These are phyloP conservation scores for Laothoe populi DNA, from an alignment of 2,888 invertebrate genomes.

Conservation along the genomic window DNA sequence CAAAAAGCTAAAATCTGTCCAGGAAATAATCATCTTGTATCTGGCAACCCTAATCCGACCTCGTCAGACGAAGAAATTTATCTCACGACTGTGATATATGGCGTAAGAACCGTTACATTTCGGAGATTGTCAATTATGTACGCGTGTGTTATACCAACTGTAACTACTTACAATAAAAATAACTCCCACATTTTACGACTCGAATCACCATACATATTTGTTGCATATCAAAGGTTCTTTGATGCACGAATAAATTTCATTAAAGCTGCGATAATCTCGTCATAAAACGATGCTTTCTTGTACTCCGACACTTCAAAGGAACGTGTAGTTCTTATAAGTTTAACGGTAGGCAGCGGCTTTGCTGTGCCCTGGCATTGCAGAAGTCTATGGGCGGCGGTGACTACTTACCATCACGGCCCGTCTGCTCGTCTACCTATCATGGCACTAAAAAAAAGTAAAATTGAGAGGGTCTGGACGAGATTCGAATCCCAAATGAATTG, in stretches of 20 bases:
- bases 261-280: conserved; percentile 16
- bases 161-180: conserved; percentile 9
- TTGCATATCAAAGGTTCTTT: conserved; percentile 23
- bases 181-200: conserved; percentile 4
- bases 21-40: too few relatives aligned
- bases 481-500: conserved; percentile 1
- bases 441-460: conserved; percentile 22
- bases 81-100: conserved; percentile 20
- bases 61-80: conserved; percentile 20
- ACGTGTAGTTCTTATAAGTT: background rate
- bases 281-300: conserved; percentile 3
- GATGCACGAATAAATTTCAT: conserved; percentile 20
- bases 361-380: too few relatives aligned
- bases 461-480: background rate
- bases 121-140: conserved; percentile 12
- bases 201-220: conserved; percentile 22
- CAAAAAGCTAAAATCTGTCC: too few relatives aligned
- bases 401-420: too few relatives aligned
- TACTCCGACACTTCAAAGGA: conserved; percentile 16
- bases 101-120: conserved; percentile 20
- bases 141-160: conserved; percentile 10
- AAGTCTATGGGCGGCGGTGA: too few relatives aligned
- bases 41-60: too few relatives aligned
- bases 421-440: too few relatives aligned
- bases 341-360: too few relatives aligned